Base-by-base conservation (phyloP, 2,888 invertebrate genomes). In the Euzophera pinguis region DNA sequence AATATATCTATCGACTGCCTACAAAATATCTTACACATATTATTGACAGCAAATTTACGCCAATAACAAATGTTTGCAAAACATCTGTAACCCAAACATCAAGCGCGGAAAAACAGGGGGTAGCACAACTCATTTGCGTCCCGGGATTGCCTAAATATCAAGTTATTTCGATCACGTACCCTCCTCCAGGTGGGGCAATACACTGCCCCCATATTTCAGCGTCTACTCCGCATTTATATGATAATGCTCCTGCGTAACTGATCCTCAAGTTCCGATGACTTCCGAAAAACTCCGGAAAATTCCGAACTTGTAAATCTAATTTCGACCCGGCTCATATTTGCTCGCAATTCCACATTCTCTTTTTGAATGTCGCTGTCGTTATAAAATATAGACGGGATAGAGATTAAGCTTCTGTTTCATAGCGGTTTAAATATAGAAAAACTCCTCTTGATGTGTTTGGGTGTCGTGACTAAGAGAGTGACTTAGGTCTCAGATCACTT, bases 301-400 rank as follows among this genome's bases (percentile, higher is more conserved):
- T 80, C 78, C 78, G 75, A 77, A 82, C 76, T 83, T 83, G 80
- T 83, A 88, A 88, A 88, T 89, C 84, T 84, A 88, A 87, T 89
- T 88, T 78, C 71, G 75, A 72, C 73, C 78, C 57, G 69, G 60
- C 71, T 78, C 78, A 80, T 80, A 79, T 78, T 80, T 78, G 81
- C 78, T 67, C 70, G 68, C 65, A 62, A 67, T 70, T 67, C 55
- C 57, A 60, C 67, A 64, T 66, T 65, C 62, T 67, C 63, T 59
- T 47, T 45, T 42, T 35, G 45, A 45, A 32, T 39, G 39, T 45
- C 27, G 29, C 29, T 43, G 29, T 12, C 13, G 8, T 17, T 10
- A n/a, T n/a, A 22, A 43, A 43, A 43, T 13, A 43, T 1, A 6
- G 7, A 29, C 12, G 9, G 7, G n/a, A 43, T 13, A 43, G 29